A percentile compares a stretch with the other conserved stretches of the same genome.
These are phyloP conservation scores for Nineta flava DNA, from an alignment of 2,888 invertebrate genomes.

Conservation along the genomic window DNA sequence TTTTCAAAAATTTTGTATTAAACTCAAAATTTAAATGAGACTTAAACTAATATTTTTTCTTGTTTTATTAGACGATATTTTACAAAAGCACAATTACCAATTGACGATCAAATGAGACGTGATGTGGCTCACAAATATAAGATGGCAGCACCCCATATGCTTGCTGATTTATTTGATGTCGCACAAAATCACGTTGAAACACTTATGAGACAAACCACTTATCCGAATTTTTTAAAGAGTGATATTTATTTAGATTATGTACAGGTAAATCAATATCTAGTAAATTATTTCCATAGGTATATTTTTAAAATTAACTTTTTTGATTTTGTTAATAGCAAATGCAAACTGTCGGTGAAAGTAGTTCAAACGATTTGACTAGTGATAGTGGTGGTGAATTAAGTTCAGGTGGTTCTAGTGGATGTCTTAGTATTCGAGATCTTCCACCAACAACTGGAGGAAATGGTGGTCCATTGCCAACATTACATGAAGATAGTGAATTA, in stretches of 20 bases:
- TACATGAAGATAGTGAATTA: conserved; percentile 75
- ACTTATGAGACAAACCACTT: conserved; percentile 72
- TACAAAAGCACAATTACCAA: conserved; percentile 64
- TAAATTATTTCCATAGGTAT: not conserved
- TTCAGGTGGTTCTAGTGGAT: conserved; percentile 22
- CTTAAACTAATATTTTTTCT: not conserved
- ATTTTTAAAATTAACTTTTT: not conserved
- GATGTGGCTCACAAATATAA: conserved; percentile 60
- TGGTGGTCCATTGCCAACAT: conserved; percentile 48
- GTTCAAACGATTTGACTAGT: conserved; percentile 7
- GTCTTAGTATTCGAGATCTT: conserved; percentile 24
- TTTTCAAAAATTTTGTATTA: not conserved
- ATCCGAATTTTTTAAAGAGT: conserved; percentile 83
- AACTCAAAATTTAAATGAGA: not conserved
- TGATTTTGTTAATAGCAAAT: conserved; percentile 17
- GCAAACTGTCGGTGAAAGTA: conserved; percentile 19
- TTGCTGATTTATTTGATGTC: conserved; percentile 65
- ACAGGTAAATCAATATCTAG: conserved; percentile 44
- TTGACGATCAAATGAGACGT: conserved; percentile 65
- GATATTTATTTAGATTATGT: conserved; percentile 81
- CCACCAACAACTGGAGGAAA: conserved; percentile 22
- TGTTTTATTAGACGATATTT: conserved; percentile 41
- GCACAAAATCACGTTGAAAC: conserved; percentile 52
- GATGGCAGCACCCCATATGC: conserved; percentile 45
- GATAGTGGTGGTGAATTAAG: conserved; percentile 19